A percentile compares a stretch with the other conserved stretches of the same genome.
phyloP scores from a whole-genome alignment of 2,797 vertebrate genomes.

The Iguana delicatissima region DNA sequence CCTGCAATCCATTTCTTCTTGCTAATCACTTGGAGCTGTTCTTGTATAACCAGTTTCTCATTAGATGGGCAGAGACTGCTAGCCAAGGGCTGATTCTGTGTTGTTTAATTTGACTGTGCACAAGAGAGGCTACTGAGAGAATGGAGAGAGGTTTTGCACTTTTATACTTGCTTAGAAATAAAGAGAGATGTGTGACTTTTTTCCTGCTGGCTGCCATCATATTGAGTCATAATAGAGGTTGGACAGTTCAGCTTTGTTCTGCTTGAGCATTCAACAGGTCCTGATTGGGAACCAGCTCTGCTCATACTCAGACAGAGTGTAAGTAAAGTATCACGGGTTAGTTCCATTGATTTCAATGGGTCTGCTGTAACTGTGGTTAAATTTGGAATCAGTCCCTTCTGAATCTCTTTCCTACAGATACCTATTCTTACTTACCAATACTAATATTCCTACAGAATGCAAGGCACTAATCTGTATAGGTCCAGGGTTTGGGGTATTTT shows the following conservation, averaged over 20 bases:
- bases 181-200: background rate
- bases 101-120: background rate
- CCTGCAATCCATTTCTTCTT: conserved; percentile 51
- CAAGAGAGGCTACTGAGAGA: conserved; percentile 35
- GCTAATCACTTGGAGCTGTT: conserved; percentile 7
- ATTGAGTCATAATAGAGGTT: background rate
- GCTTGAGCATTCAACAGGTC: conserved; percentile 32
- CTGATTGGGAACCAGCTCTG: background rate
- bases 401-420: background rate
- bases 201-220: background rate
- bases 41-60: background rate
- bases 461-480: conserved; percentile 22
- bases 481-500: conserved; percentile 1
- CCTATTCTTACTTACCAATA: conserved; percentile 9
- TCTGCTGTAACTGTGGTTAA: background rate
- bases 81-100: background rate
- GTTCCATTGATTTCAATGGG: background rate
- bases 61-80: background rate
- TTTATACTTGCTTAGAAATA: background rate
- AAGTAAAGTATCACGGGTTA: background rate
- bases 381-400: background rate
- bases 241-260: background rate
- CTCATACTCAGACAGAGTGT: background rate
- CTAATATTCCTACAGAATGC: conserved; percentile 11
- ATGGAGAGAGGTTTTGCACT: background rate